Base-by-base conservation (phyloP, 2,888 invertebrate genomes). In the Synergus laeviventris region DNA sequence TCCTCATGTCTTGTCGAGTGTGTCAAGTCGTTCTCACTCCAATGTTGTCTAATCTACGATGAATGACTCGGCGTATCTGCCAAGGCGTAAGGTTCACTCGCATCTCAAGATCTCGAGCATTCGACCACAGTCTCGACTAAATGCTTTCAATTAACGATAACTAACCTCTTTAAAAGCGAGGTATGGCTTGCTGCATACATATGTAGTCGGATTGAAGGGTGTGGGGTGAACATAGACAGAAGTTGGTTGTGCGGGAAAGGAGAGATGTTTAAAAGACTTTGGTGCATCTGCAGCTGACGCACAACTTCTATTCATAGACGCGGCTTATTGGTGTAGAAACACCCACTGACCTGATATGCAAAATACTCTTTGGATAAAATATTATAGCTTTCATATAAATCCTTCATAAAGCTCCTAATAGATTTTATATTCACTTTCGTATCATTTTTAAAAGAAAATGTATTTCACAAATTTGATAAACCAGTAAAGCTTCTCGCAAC, bases 271-370 rank as follows among this genome's bases (percentile, higher is more conserved):
- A 7, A 78, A 78, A 83, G 77, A 73, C 78, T 76, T 70, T 79
- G 78, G 78, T 81, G 80, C 80, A 82, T 82, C 80, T 76, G 80
- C 73, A 78, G 78, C 79, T 78, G 76, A 74, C 76, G 56, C 62
- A 74, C 62, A 78, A 78, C 78, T 82, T 81, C 83, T 84, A 84
- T 84, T 84, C 81, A 84, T 83, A 83, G 84, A 79, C 77, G 76
- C 76, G 76, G 75, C 75, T 73, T 76, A 82, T 78, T 79, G 81
- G 80, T 81, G 78, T 78, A 81, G 79, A 81, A 82, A 82, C 80
- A 81, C 75, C 79, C 79, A 80, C 77, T 81, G 81, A 81, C 81
- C 80, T 73, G 79, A 80, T 80, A 73, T 73, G 73, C 54, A 73
- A 61, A 70, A 62, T 21, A 24, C n/a, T 56, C 16, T 16, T n/a